Conservation (phyloP, 2,797 vertebrate species). For the Anniella stebbinsi region DNA sequence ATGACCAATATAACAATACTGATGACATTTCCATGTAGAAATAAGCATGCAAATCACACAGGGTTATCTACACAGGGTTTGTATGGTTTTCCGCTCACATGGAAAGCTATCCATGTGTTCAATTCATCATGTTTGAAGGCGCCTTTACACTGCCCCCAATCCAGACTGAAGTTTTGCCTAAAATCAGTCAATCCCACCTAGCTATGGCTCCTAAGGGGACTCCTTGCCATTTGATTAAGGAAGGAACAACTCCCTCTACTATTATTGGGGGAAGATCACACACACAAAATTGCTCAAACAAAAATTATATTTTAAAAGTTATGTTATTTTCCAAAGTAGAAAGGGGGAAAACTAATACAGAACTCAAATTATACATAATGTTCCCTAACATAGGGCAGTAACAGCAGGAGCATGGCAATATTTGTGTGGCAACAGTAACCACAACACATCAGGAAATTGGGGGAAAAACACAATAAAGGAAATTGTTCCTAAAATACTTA, state of each 20-base stretch:
- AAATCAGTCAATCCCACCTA: neutral
- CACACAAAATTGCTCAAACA: neutral
- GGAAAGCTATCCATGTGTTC: neutral
- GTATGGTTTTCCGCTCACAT: too few species aligned
- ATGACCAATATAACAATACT: neutral
- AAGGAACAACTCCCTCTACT: neutral
- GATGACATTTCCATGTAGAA: neutral
- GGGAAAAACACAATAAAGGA: neutral
- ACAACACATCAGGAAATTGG: conserved; percentile 50
- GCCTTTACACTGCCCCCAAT: neutral
- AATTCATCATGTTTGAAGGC: neutral
- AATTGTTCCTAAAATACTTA: conserved; percentile 13
- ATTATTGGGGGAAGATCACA: neutral
- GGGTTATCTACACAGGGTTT: neutral
- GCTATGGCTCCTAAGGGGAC: neutral
- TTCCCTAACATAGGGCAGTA: neutral
- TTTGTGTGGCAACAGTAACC: neutral
- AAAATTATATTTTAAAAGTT: neutral
- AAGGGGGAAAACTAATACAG: neutral
- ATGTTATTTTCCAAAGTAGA: neutral
- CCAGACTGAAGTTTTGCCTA: neutral
- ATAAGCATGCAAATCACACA: neutral
- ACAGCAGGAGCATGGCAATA: neutral
- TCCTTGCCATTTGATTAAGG: neutral
- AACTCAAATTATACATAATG: neutral